Evolutionary conservation across 2,113 vertebrate species (phyloP), one percentile per base, ranked within the genome.

Genomic region (Gymnorhina tibicen): DNA sequence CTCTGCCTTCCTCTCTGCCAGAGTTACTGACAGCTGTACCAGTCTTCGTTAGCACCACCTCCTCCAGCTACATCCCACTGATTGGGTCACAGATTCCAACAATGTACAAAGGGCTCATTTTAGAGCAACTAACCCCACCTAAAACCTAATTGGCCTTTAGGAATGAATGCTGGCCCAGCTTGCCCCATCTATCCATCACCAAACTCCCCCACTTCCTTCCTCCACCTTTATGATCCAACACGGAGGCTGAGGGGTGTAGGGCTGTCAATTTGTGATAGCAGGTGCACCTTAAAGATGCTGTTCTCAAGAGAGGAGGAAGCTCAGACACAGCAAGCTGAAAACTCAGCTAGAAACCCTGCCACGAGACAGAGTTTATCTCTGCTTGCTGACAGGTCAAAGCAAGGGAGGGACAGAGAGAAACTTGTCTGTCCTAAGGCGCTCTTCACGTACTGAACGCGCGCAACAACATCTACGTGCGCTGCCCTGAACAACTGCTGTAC

Each of bases 71-170:
- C 70, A 44, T 95, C 94, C 90, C 93, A 94, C 96, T 95, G 95
- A 94, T 68, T 96, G 89, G 96, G 92, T 89, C 95, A 93, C 59
- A 60, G 74, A 90, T 58, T 90, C 82, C 76, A 97, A 98, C 97
- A 98, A 97, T 92, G 76, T 97, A 98, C 97, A 98, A 98, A 98
- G 93, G 91, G 55, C 91, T 96, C 95, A 76, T 93, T 98, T 98
- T 87, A 98, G 94, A 80, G 86, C 77, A 15, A 88, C 13, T n/a
- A 95, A 85, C 86, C 52, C 82, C 90, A 80, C 92, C 91, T 96
- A 91, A 70, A 96, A 77, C 89, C 64, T 94, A 72, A 74, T 44
- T 72, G 62, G 89, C 62, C 60, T 3, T 55, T 10, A 93, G 64
- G 67, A 94, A 95, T 47, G 53, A 90, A 86, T 46, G 42, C 80